Base-by-base conservation (phyloP, 2,888 invertebrate genomes). In the Drosophila borealis region DNA sequence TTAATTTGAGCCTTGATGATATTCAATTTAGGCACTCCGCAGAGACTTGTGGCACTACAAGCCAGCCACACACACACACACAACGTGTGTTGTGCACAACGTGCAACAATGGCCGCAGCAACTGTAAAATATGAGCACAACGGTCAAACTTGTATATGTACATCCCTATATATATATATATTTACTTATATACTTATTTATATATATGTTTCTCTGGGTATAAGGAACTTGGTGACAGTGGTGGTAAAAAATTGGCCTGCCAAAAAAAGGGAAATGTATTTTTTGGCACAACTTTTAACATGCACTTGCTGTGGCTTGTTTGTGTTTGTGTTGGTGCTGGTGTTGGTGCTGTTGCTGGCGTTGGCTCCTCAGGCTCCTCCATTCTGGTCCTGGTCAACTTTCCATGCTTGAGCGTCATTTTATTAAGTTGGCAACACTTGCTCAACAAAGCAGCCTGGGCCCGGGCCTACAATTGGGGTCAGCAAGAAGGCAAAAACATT, bases 1-100 rank as follows among this genome's bases (percentile, higher is more conserved):
- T 86, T 86, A 89, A 89, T 88, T 90, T 86, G 89, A 89, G 84
- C 83, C 84, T 76, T 86, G 90, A 89, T 89, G 89, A 88, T 90
- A 90, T 90, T 89, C 88, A 90, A 89, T 89, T 90, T 88, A 73
- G 80, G 75, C 79, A 83, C 89, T 84, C 89, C 76, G 66, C 74
- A 57, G 89, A 84, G 89, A 88, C 81, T 82, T 79, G 67, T 70
- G 79, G 63, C 78, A 80, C 83, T 64, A 81, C 63, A 66, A 64
- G 73, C 42, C 57, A 65, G 10, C 37, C 46, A 54, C 64, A 68
- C 60, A 64, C 49, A 29, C 29, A 25, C 25, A 67, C 34, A 57
- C 57, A 57, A 45, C 78, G 25, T 68, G n/a, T n/a, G n/a, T n/a
- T n/a, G n/a, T n/a, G 78, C 74, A 78, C 55, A 72, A 34, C 59